These are phyloP conservation scores for Flexamia atlantica DNA, from an alignment of 2,888 invertebrate species.

Conservation along the genomic window DNA sequence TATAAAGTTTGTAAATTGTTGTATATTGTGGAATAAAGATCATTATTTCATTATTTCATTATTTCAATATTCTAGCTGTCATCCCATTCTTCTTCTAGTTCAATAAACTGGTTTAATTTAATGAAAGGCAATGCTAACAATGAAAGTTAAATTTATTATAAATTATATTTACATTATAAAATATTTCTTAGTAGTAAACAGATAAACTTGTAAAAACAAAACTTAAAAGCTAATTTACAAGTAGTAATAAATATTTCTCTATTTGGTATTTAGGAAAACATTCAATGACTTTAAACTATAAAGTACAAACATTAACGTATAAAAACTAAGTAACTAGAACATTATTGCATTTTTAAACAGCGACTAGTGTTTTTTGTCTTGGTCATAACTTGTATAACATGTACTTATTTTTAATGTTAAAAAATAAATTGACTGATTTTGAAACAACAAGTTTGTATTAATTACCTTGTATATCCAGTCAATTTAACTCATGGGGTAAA, in stretches of 20 bases:
- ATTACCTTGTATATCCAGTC: no score
- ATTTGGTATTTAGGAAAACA: conserved; percentile 13
- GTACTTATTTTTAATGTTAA: no score
- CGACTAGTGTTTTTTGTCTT: background rate
- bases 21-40: no score
- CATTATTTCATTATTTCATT: no score
- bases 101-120: no score
- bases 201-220: conserved; percentile 31
- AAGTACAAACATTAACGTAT: conserved; percentile 15
- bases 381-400: no score
- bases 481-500: no score
- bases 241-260: conserved; percentile 11
- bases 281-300: background rate
- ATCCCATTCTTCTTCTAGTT: no score
- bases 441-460: no score
- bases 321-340: conserved; percentile 11
- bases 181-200: background rate
- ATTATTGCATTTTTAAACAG: background rate
- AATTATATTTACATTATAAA: conserved; percentile 41
- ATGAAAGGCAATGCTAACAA: background rate
- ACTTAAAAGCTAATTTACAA: background rate
- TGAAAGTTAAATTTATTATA: conserved; percentile 30
- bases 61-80: no score
- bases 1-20: no score
- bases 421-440: no score